Percentiles rank a stretch among this genome's conserved stretches.
Conservation (phyloP, 2,888 invertebrate genomes). For the Andrena bicolor region DNA sequence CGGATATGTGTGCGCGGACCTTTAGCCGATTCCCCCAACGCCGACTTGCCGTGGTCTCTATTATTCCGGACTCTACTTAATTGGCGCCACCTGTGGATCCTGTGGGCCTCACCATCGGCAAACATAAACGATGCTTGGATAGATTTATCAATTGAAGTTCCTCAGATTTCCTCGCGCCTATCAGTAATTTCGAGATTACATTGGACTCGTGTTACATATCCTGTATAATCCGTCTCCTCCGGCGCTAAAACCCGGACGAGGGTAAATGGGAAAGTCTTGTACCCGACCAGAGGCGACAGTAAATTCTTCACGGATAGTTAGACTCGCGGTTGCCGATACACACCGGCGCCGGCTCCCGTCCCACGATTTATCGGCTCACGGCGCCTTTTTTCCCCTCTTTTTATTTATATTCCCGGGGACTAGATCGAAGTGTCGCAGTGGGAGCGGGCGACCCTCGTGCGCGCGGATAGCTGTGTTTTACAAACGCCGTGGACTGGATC, state of each 20-base stretch:
- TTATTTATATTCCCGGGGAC: conserved; percentile 62
- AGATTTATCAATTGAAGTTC: too few relatives aligned
- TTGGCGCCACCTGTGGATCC: too few relatives aligned
- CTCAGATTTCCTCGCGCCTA: too few relatives aligned
- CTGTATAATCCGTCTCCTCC: not conserved
- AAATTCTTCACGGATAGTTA: conserved; percentile 77
- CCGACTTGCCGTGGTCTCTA: too few relatives aligned
- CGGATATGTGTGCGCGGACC: too few relatives aligned
- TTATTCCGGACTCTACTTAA: too few relatives aligned
- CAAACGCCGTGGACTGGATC: conserved; percentile 60
- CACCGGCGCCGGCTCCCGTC: conserved; percentile 50
- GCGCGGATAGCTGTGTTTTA: conserved; percentile 72
- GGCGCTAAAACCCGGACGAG: not conserved
- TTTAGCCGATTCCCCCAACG: too few relatives aligned
- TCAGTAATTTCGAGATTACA: too few relatives aligned
- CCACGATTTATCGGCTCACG: conserved; percentile 76
- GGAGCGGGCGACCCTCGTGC: conserved; percentile 62
- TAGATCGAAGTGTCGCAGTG: conserved; percentile 48
- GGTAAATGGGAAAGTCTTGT: conserved; percentile 69
- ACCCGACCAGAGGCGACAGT: conserved; percentile 56
- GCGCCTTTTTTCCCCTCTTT: conserved; percentile 55
- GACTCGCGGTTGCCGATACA: conserved; percentile 43
- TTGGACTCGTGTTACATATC: too few relatives aligned
- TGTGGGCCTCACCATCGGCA: too few relatives aligned
- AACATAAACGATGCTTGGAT: too few relatives aligned